Base-by-base conservation (phyloP, 2,888 invertebrate species). In the Blastobasis adustella region DNA sequence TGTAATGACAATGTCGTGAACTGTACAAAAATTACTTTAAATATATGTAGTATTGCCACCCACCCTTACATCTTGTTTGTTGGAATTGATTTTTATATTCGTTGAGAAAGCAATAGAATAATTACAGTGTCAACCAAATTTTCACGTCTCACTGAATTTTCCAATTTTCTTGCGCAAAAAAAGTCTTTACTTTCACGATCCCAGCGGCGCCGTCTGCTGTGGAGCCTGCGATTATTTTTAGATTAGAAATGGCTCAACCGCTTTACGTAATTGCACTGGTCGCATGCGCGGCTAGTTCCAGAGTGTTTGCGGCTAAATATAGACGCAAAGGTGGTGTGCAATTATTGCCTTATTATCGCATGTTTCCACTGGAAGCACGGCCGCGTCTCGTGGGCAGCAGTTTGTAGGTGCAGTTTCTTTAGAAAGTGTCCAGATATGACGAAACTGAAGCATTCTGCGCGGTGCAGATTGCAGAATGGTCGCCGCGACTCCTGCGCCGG, bases 191-290 rank as follows among this genome's bases (percentile, higher is more conserved):
- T 87, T 86, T 88, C 88, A 83, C 83, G 77, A 82, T 79, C 81
- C 81, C 74, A 76, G 73, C 82, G 87, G 88, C 87, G 86, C 86
- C 87, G 73, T 8, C 9, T 9, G 41, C 41, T 6, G 75, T 73
- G 81, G 72, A 84, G 84, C 85, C 88, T 85, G 79, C 86, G 88
- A 88, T 88, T 88, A 88, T 88, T 88, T 88, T 88, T 88, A 87
- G 88, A 88, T 88, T 88, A 88, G 88, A 88, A 88, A 88, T 87
- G 87, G 86, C 87, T 82, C 82, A 86, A 85, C 87, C 78, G 84
- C 86, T 87, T 87, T 88, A 88, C 84, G 88, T 87, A 88, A 87
- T 88, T 88, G 80, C 84, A 79, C 83, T 69, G 76, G 87, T 80
- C 83, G 81, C 80, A 85, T 80, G 82, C 84, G 73, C 76, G 75